Percentiles rank a stretch among this genome's conserved stretches.
phyloP scores from a whole-genome alignment of 2,888 invertebrate genomes.

The Adelognathus sp. region DNA sequence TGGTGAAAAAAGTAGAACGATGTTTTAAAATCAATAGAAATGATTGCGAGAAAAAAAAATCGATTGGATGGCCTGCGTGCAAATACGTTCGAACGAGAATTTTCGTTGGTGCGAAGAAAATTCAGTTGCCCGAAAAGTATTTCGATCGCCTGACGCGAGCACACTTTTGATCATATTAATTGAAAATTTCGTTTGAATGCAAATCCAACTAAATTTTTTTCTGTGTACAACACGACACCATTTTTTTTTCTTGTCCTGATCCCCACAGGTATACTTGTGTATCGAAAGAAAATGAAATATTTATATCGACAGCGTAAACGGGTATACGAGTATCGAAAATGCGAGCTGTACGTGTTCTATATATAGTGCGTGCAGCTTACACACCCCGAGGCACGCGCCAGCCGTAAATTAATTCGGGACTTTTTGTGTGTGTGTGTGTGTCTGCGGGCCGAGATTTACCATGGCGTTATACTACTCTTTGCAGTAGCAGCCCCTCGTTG shows the following conservation, averaged over 20 bases:
- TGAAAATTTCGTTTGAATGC: background rate
- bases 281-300: slow-evolving; percentile 14
- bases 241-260: background rate
- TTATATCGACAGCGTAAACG: slow-evolving; percentile 25
- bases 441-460: background rate
- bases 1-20: no score
- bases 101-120: no score
- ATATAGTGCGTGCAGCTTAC: slow-evolving; percentile 69
- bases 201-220: background rate
- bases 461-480: background rate
- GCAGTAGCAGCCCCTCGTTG: background rate
- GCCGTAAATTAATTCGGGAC: slow-evolving; percentile 75
- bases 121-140: no score
- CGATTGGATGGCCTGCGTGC: no score
- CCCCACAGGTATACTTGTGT: background rate
- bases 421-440: slow-evolving; percentile 44
- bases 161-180: no score
- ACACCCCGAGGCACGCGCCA: slow-evolving; percentile 74
- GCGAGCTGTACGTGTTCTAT: slow-evolving; percentile 57
- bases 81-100: no score
- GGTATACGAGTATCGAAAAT: slow-evolving; percentile 41
- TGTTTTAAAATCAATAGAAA: no score
- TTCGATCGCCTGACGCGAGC: no score
- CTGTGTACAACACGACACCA: background rate
- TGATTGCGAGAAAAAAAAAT: no score